Conservation (phyloP, 1,140 invertebrate genomes). For the Condylostylus longicornis region DNA sequence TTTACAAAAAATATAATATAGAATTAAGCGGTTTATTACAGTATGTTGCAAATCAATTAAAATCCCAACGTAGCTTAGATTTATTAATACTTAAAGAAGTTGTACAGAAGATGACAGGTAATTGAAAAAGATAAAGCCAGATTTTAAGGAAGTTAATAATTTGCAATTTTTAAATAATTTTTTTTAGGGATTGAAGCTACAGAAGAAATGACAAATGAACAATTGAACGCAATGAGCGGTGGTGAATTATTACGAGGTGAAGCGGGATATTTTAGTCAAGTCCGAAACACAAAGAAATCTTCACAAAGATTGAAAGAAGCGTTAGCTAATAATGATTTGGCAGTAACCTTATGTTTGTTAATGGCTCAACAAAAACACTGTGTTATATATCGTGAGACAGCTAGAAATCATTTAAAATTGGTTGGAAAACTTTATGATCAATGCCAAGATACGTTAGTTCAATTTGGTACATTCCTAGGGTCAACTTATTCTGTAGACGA, state of each 20-base stretch:
- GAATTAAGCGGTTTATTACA: slow-evolving; percentile 90
- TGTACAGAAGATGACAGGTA: slow-evolving; percentile 97
- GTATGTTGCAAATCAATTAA: slow-evolving; percentile 94
- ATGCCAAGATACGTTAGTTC: slow-evolving; percentile 95
- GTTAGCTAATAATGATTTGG: slow-evolving; percentile 72
- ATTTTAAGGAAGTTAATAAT: too few species aligned
- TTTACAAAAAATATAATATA: slow-evolving; percentile 95
- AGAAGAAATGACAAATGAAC: slow-evolving; percentile 92
- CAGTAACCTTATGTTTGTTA: slow-evolving; percentile 80
- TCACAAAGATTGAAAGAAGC: slow-evolving; percentile 92
- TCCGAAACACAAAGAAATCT: slow-evolving; percentile 91
- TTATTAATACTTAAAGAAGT: slow-evolving; percentile 93
- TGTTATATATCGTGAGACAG: slow-evolving; percentile 74
- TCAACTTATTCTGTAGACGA: slow-evolving; percentile 88
- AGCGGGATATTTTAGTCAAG: slow-evolving; percentile 93
- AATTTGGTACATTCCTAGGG: slow-evolving; percentile 92
- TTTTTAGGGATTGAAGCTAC: slow-evolving; percentile 94
- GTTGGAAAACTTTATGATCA: slow-evolving; percentile 70
- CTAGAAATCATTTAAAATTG: slow-evolving; percentile 81
- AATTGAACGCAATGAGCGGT: slow-evolving; percentile 89
- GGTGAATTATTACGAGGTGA: slow-evolving; percentile 90
- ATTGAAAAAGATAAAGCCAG: too few species aligned
- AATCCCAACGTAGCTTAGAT: slow-evolving; percentile 83
- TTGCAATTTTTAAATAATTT: too few species aligned
- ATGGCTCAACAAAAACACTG: slow-evolving; percentile 95